Evolutionary conservation across 2,888 invertebrate species (phyloP).

Genomic region (Macrosoma leucophasiata): DNA sequence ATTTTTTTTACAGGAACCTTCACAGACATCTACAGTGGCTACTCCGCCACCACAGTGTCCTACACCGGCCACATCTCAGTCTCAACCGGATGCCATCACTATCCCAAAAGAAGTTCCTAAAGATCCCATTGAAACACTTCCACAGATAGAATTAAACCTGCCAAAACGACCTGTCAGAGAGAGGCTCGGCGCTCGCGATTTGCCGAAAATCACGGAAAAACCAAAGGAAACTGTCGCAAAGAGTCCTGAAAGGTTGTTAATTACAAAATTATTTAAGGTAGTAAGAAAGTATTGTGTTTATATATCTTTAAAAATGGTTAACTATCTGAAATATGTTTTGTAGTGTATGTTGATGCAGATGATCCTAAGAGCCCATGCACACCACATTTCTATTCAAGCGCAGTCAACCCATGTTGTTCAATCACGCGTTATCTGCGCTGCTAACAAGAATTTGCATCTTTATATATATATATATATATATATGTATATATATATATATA

Average conservation of each 20-base stretch:
- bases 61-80: conserved; percentile 29
- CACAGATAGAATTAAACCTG: conserved; percentile 65
- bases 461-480: too few species aligned
- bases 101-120: conserved; percentile 29
- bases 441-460: too few species aligned
- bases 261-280: conserved; percentile 49
- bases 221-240: conserved; percentile 32
- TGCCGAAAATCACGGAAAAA: conserved; percentile 32
- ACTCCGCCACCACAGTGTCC: conserved; percentile 38
- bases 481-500: too few species aligned
- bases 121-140: conserved; percentile 45
- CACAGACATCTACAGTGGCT: conserved; percentile 37
- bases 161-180: conserved; percentile 67
- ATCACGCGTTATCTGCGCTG: too few species aligned
- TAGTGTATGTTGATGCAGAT: too few species aligned
- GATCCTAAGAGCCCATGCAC: too few species aligned
- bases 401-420: too few species aligned
- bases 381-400: too few species aligned
- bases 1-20: conserved; percentile 48
- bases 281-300: conserved; percentile 44
- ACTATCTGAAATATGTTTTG: too few species aligned
- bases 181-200: conserved; percentile 51
- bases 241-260: conserved; percentile 67
- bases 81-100: conserved; percentile 22
- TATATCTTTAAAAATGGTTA: too few species aligned